Conservation (phyloP, 2,797 vertebrate species). For the Periparus ater region DNA sequence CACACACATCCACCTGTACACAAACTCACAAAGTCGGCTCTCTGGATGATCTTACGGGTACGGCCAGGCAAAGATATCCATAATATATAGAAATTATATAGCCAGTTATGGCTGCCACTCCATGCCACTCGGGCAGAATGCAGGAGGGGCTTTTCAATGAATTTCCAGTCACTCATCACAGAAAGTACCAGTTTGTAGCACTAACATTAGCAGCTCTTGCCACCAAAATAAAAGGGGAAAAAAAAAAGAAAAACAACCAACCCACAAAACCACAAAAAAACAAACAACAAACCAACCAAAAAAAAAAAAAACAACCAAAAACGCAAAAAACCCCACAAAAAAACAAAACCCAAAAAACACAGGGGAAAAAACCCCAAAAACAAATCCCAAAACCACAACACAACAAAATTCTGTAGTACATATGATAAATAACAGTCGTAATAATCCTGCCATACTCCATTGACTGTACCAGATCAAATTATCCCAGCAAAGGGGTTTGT, state of each 20-base stretch:
- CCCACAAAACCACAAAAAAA: neutral
- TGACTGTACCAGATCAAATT: constrained; percentile 1
- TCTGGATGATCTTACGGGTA: neutral
- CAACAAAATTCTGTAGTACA: neutral
- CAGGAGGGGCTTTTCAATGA: neutral
- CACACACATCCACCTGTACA: neutral
- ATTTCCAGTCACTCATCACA: neutral
- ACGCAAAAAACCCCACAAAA: neutral
- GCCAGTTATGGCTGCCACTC: no score
- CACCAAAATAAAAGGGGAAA: neutral
- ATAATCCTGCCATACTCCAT: neutral
- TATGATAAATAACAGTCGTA: neutral
- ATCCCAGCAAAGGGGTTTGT: neutral
- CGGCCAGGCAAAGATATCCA: neutral
- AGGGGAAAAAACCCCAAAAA: neutral
- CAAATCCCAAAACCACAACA: neutral
- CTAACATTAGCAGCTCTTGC: neutral
- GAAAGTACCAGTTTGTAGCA: neutral
- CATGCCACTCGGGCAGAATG: neutral
- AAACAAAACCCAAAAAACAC: neutral
- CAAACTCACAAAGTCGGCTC: accelerated
- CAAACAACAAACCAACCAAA: neutral
- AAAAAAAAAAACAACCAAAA: neutral
- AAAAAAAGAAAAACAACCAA: neutral
- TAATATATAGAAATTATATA: neutral